Evolutionary conservation across 1,140 invertebrate species (phyloP).

Genomic region (Chironomus tepperi): DNA sequence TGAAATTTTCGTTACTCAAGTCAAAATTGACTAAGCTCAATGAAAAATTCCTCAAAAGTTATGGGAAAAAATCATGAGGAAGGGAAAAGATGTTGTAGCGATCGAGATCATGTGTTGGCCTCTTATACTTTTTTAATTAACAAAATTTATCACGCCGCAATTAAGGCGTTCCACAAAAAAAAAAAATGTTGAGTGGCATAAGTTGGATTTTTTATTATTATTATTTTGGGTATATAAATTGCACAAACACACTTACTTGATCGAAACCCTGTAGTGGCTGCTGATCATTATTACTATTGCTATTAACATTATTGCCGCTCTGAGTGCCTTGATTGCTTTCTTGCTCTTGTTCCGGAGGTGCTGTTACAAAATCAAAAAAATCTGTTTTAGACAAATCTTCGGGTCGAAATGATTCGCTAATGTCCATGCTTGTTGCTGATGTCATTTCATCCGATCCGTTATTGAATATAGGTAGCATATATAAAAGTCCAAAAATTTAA

Average conservation of each 20-base stretch:
- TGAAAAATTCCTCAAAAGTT: not conserved
- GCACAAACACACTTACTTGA: constrained; percentile 25
- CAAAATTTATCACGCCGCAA: constrained; percentile 7
- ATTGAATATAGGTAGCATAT: constrained; percentile 31
- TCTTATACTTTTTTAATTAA: constrained; percentile 10
- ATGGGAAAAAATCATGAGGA: not conserved
- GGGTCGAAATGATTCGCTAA: constrained; percentile 65
- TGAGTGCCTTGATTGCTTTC: constrained; percentile 23
- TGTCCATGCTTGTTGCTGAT: constrained; percentile 53
- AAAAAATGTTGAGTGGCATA: not conserved
- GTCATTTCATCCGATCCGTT: constrained; percentile 39
- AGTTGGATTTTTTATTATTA: too few species aligned
- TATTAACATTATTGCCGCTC: constrained; percentile 25
- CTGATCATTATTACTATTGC: constrained; percentile 31
- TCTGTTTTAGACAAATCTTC: constrained; percentile 68
- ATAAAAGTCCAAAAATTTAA: not conserved
- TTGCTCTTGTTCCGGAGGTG: constrained; percentile 41
- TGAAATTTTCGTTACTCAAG: not conserved
- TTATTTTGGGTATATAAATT: not conserved
- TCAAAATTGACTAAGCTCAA: not conserved
- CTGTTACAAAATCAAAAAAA: constrained; percentile 80
- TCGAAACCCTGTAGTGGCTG: constrained; percentile 31
- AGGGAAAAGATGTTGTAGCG: not conserved
- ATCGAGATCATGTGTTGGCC: not conserved
- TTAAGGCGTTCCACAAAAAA: not conserved